Base-by-base conservation (phyloP, 2,888 invertebrate species). In the Campoplex capitator region DNA sequence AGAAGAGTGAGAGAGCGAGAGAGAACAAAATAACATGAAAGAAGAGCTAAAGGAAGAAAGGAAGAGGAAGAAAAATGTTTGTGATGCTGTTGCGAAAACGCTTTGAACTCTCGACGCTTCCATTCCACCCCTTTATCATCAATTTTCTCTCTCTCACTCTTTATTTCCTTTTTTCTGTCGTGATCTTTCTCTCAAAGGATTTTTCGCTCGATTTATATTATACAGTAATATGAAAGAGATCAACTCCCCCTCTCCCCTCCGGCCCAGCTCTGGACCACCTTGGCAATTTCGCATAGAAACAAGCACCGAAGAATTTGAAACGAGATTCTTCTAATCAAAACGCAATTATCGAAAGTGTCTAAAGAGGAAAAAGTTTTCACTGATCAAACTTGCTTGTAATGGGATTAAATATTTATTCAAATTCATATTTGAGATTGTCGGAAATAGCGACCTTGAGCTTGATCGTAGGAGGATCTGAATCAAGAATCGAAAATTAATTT, bases 51-150 rank as follows among this genome's bases (percentile, higher is more conserved):
- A 51, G 68, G 65, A 54, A 48, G 51, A 35, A 67, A 65, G 56
- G 68, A 28, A 42, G 42, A 42, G 38, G 18, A 73, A 54, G 54
- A 45, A 67, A 85, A 77, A 84, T 81, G 56, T 68, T 75, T 75
- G 80, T 32, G 71, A 54, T 56, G 51, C 70, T 42, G 42, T 38
- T 16, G 16, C 42, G 58, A 58, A 16, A 62, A 76, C 23, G 70
- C 75, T 84, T 84, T 84, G 80, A 84, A 81, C 76, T 79, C 45
- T 35, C 65, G 77, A 58, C 35, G 70, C 38, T 78, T 84, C 54
- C 54, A 51, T 62, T 62, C 56, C 38, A 56, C 42, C 78, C 28
- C 54, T 51, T 68, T 23, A 11, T 9, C 38, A 16, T 28, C 68
- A 67, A 65, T n/a, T 68, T 73, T 73, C 51, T 54, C 48, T 11